Evolutionary conservation across 2,113 vertebrate species (phyloP).

Genomic region (Chionodraco myersi): DNA sequence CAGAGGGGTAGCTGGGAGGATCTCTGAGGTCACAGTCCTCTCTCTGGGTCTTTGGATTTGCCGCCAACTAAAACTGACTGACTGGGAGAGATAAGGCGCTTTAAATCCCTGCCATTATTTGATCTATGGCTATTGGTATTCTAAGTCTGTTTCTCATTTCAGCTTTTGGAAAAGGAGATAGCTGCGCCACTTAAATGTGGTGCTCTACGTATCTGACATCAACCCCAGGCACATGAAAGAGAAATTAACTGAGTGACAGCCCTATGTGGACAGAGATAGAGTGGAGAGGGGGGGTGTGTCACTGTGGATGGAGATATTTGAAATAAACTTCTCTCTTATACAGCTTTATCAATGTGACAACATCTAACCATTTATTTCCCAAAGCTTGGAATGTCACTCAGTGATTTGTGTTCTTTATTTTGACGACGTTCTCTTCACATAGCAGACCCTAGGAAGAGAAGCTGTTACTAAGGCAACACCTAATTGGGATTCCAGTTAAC

Average conservation of each 20-base stretch:
- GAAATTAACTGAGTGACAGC: constrained; percentile 57
- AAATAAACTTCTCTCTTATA: constrained; percentile 31
- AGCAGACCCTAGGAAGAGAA: neutral
- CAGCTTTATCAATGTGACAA: constrained; percentile 34
- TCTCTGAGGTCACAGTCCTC: constrained; percentile 44
- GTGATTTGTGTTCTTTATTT: constrained; percentile 3
- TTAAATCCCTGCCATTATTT: constrained; percentile 62
- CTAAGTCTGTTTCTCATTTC: constrained; percentile 72
- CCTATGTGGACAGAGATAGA: constrained; percentile 37
- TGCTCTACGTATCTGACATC: constrained; percentile 70
- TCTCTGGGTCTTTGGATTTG: constrained; percentile 59
- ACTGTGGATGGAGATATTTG: constrained; percentile 46
- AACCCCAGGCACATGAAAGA: constrained; percentile 56
- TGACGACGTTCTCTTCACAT: constrained; percentile 10
- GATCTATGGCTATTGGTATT: constrained; percentile 78
- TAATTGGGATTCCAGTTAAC: neutral
- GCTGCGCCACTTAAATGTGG: constrained; percentile 63
- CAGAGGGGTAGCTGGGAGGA: constrained; percentile 29
- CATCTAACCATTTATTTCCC: constrained; percentile 12
- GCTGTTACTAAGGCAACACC: neutral
- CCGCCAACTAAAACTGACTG: constrained; percentile 70
- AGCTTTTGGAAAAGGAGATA: constrained; percentile 65
- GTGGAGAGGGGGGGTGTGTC: constrained; percentile 22
- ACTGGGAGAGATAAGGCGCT: constrained; percentile 74
- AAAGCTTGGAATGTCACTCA: neutral